A percentile compares a stretch with the other conserved stretches of the same genome.
Conservation (phyloP, 2,797 vertebrate species). For the Mormyrus hasselquistii region DNA sequence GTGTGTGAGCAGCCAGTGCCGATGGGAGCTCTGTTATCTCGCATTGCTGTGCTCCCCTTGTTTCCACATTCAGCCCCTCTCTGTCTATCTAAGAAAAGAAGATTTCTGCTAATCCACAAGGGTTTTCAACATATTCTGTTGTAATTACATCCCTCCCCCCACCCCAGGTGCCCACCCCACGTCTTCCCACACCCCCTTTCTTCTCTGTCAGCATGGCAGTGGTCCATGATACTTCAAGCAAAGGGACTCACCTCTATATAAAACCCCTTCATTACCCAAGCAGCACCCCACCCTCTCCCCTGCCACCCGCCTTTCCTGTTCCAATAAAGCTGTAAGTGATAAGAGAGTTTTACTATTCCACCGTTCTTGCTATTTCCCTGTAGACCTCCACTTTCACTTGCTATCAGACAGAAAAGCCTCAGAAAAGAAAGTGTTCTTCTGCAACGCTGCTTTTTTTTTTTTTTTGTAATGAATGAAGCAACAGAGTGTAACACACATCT, state of each 20-base stretch:
- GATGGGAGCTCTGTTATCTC: not conserved
- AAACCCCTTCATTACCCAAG: constrained; percentile 13
- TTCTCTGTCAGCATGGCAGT: constrained; percentile 31
- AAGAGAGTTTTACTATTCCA: constrained; percentile 47
- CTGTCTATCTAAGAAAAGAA: constrained; percentile 19
- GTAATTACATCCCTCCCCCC: constrained; percentile 35
- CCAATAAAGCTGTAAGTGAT: constrained; percentile 48
- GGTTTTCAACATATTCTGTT: constrained; percentile 19
- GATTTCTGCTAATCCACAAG: constrained; percentile 20
- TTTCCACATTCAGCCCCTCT: constrained; percentile 3
- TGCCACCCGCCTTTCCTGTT: constrained; percentile 19
- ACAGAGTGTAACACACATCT: constrained; percentile 24
- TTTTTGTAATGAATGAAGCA: constrained; percentile 44
- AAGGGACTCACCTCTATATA: constrained; percentile 9
- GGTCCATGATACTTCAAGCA: constrained; percentile 16
- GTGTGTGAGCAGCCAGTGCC: not conserved
- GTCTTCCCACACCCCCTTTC: constrained; percentile 18
- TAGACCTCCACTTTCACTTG: constrained; percentile 5
- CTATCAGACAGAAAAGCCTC: constrained; percentile 37
- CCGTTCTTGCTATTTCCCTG: not conserved
- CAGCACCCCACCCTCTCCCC: not conserved
- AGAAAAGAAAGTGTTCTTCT: constrained; percentile 14
- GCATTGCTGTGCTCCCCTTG: constrained; percentile 4
- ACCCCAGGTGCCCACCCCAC: not conserved
- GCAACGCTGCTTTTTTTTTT: constrained; percentile 24